Evolutionary conservation across 2,113 vertebrate genomes (phyloP), one percentile per base, ranked within the genome.

Genomic region (Perca flavescens): DNA sequence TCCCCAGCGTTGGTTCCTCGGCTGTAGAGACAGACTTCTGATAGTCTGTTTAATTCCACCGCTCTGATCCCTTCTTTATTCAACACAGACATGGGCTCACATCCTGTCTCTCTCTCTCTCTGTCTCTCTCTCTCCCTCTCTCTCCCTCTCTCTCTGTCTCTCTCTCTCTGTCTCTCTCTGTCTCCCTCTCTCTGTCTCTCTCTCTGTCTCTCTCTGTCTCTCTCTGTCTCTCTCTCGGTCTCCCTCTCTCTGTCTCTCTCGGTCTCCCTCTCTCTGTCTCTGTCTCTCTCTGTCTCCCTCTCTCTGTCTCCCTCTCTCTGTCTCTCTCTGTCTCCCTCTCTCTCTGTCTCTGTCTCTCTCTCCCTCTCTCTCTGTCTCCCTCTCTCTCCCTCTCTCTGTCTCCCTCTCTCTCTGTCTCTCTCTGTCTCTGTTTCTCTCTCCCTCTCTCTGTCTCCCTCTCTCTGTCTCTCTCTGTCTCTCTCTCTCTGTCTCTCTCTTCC

Each of bases 51-150:
- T 86, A 86, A 89, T 40, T n/a, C 77, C 34, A 5, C 60, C 8
- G 31, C 74, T 1, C 19, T 83, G 81, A 88, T 84, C 85, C 82
- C 36, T 2, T 74, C 87, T 79, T 64, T 14, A 70, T 14, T 65
- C 72, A 68, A 77, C 72, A 31, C 15, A 5, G 62, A 6, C 56
- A 28, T 28, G 28, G 28, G 28, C 28, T 28, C 28, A 28, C 25
- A 28, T 28, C 28, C 69, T 3, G 9, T 19, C 53, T 66, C 36
- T 28, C 28, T 28, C 28, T 28, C 28, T 28, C 28, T 28, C 28
- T 28, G 2, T 28, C 28, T 28, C 69, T 3, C 13, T 22, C 53
- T 66, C 36, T 28, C 25, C 1, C 25, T 25, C 25, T 25, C 25
- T 25, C 25, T 25, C 25, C 25, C 25, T 25, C 25, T 25, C 25